phyloP scores from a whole-genome alignment of 30 jellyfish, hydroid and myxozoan species.

The Turritopsis dohrnii region DNA sequence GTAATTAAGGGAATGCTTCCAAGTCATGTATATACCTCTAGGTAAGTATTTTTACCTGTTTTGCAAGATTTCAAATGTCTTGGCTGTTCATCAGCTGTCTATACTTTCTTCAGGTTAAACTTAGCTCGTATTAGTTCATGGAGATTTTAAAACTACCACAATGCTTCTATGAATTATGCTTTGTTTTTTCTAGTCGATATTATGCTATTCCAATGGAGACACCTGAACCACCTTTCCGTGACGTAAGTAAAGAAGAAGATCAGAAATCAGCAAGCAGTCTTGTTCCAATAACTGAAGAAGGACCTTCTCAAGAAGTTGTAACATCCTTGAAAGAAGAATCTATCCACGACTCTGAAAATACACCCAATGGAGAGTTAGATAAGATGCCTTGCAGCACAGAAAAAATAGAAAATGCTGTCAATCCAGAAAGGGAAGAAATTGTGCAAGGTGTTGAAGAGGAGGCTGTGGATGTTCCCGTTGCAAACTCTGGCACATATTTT shows the following conservation, averaged over 20 bases:
- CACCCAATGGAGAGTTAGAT: not conserved
- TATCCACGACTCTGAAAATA: not conserved
- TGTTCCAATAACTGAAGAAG: not conserved
- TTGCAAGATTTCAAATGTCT: no score
- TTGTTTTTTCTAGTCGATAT: constrained; percentile 11
- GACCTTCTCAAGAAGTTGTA: not conserved
- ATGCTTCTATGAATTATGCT: not conserved
- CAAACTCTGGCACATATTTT: not conserved
- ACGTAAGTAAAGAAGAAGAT: not conserved
- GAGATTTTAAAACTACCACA: no score
- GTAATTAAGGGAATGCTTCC: constrained; percentile 23
- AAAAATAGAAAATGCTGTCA: not conserved
- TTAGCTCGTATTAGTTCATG: no score
- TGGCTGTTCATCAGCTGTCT: no score
- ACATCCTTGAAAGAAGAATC: not conserved
- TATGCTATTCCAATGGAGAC: constrained; percentile 28
- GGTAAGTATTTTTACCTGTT: constrained; percentile 12
- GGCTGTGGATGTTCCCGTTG: constrained; percentile 1
- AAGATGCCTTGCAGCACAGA: not conserved
- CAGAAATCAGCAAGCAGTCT: not conserved
- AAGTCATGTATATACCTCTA: constrained; percentile 41
- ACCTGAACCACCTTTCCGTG: constrained; percentile 13
- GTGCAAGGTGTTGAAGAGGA: not conserved
- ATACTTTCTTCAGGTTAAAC: no score
- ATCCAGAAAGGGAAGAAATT: constrained; percentile 1